A percentile compares a stretch with the other conserved stretches of the same genome.
phyloP scores from a whole-genome alignment of 2,113 vertebrate species.

The Prolemur simus region DNA sequence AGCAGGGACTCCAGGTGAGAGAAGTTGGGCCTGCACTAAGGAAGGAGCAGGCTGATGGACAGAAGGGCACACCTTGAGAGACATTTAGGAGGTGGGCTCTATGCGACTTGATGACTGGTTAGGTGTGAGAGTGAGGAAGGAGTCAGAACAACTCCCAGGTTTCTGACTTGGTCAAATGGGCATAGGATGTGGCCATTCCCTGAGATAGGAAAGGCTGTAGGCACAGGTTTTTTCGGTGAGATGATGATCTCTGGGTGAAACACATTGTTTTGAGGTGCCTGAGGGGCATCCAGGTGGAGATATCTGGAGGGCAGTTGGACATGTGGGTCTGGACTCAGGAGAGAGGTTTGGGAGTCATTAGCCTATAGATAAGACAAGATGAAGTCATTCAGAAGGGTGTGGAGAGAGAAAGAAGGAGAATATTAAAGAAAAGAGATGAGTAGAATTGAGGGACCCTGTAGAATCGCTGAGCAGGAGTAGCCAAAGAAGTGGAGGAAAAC shows the following conservation, averaged over 20 bases:
- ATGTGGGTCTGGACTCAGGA: not conserved
- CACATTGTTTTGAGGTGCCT: not conserved
- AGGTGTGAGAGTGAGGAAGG: not conserved
- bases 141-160: not conserved
- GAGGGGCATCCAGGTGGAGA: not conserved
- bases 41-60: not conserved
- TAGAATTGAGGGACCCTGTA: not conserved
- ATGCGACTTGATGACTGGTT: not conserved
- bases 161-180: not conserved
- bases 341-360: not conserved
- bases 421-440: not conserved
- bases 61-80: not conserved
- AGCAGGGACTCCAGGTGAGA: not conserved
- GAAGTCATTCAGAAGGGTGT: not conserved
- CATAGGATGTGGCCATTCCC: not conserved
- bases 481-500: not conserved
- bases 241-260: not conserved
- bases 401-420: not conserved
- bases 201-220: not conserved
- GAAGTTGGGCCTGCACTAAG: not conserved
- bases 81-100: not conserved
- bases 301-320: not conserved
- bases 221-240: not conserved
- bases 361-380: not conserved
- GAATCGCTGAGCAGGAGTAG: not conserved